A percentile compares a stretch with the other conserved stretches of the same genome.
Conservation (phyloP, 2,113 vertebrate genomes). For the Apteryx owenii region DNA sequence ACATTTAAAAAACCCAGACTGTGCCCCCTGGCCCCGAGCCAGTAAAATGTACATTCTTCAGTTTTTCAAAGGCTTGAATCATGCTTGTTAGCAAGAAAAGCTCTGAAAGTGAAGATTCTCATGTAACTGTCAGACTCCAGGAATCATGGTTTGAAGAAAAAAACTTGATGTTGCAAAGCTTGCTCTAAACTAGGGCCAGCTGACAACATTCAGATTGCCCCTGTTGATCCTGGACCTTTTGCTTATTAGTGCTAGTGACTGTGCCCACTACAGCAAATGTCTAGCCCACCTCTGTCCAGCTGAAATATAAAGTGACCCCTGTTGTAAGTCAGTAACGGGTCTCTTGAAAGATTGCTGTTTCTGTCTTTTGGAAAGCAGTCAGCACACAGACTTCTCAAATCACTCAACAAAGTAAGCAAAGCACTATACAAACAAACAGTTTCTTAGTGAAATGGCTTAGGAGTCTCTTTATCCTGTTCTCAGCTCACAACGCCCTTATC, state of each 20-base stretch:
- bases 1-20: background rate
- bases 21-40: background rate
- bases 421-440: background rate
- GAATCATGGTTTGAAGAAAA: background rate
- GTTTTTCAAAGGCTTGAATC: background rate
- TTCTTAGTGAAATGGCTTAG: background rate
- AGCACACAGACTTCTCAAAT: background rate
- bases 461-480: background rate
- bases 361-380: background rate
- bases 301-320: background rate
- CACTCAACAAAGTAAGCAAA: background rate
- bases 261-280: background rate
- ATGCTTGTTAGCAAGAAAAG: background rate
- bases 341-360: background rate
- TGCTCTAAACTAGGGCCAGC: background rate
- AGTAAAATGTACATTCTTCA: background rate
- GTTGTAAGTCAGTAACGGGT: background rate
- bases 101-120: background rate
- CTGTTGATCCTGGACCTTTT: background rate
- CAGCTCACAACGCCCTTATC: rapidly evolving
- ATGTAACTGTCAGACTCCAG: background rate
- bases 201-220: background rate
- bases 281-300: background rate
- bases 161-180: background rate
- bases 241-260: background rate